These are phyloP conservation scores for Agonopterix heracliana DNA, from an alignment of 2,888 invertebrate genomes.

Conservation along the genomic window DNA sequence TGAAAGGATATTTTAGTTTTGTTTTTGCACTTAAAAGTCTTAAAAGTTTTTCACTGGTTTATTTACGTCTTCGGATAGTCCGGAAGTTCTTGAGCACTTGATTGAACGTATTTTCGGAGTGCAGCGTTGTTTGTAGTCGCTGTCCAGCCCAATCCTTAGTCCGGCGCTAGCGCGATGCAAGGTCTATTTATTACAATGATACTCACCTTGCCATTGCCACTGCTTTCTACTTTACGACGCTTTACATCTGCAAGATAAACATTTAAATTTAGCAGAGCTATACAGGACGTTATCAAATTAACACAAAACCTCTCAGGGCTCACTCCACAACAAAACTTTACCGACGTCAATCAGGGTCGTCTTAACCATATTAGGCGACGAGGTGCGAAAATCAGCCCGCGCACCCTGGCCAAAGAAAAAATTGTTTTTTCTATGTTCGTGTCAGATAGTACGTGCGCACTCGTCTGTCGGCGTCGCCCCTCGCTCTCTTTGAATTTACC, in stretches of 20 bases:
- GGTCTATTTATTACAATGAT: slow-evolving; percentile 71
- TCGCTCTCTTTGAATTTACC: too few relatives aligned
- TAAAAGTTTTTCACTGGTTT: neutral
- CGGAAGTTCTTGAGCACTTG: neutral
- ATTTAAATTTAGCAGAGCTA: neutral
- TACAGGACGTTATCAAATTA: too few relatives aligned
- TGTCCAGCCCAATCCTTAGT: slow-evolving; percentile 79
- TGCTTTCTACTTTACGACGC: slow-evolving; percentile 88
- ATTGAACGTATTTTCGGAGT: neutral
- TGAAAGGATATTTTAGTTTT: slow-evolving; percentile 1
- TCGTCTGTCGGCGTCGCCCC: too few relatives aligned
- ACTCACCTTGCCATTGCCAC: slow-evolving; percentile 88
- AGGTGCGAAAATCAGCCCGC: too few relatives aligned
- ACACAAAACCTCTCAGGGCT: too few relatives aligned
- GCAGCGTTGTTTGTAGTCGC: slow-evolving; percentile 23
- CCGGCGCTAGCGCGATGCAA: slow-evolving; percentile 61
- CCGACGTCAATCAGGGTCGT: too few relatives aligned
- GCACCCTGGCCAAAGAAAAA: too few relatives aligned
- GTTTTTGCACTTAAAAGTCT: slow-evolving; percentile 4
- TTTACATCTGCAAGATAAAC: slow-evolving; percentile 79
- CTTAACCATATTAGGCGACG: too few relatives aligned
- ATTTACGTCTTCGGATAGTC: neutral
- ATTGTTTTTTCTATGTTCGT: too few relatives aligned
- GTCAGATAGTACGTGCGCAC: too few relatives aligned
- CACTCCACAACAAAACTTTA: too few relatives aligned